Evolutionary conservation across 2,888 invertebrate species (phyloP), one percentile per base, ranked within the genome.

Genomic region (Rhorus exstirpatorius): DNA sequence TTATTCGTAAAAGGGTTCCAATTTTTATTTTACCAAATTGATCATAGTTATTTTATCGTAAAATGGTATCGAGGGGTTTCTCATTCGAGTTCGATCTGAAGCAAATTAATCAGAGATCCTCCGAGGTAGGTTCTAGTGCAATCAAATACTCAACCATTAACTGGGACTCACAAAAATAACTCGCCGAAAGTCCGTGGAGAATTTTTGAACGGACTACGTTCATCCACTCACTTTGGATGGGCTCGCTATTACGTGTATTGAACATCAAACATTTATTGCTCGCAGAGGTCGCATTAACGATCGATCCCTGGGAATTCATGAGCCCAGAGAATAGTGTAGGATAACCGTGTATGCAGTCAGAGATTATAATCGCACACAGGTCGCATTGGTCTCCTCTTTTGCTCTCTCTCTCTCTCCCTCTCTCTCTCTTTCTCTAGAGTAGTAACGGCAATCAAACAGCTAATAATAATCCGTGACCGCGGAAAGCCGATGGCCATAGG

Each of bases 401-500:
- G 8, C 44, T 24, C 44, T 46, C 51, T 21, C 12, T 12, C 14
- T 41, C 35, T 75, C 41, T 35, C 65, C 58, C 67, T 12, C 51
- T 24, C 38, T 38, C 49, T 67, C 61, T 53, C 26, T 70, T 46
- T 26, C 38, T 31, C 17, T 26, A 24, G 12, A 24, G 70, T 61
- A 65, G 68, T 81, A 86, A 74, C 75, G 85, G 81, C 86, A 87
- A 81, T 83, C 79, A 78, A 84, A 83, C 79, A 78, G 83, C 79
- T 70, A 83, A 89, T 88, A 85, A 87, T 84, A 86, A 88, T 86
- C 86, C 85, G 84, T 75, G 81, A 84, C 84, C 80, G 82, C 87
- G 84, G 87, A 88, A 89, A 89, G 88, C 88, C 87, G 82, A 83
- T 85, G 81, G 72, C 81, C 72, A 80, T 70, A 84, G 86, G 86